phyloP scores from a whole-genome alignment of 1,140 invertebrate genomes.

The Colletes latitarsis region DNA sequence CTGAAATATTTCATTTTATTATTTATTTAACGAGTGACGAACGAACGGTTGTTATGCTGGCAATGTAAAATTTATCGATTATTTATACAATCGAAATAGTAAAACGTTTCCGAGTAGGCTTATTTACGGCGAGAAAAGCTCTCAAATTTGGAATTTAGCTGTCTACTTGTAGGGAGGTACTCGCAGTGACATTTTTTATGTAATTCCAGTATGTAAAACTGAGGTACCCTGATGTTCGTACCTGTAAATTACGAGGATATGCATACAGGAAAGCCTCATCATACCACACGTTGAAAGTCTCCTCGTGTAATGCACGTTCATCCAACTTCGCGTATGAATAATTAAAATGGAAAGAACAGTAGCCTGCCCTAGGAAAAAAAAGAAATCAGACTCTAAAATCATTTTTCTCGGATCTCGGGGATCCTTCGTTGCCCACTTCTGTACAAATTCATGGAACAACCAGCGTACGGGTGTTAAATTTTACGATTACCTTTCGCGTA shows the following conservation, averaged over 20 bases:
- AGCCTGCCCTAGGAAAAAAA: conserved; percentile 2
- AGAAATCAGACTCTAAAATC: conserved; percentile 2
- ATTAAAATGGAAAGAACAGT: conserved; percentile 34
- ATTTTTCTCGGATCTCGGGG: neutral
- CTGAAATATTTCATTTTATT: no score
- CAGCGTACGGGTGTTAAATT: neutral
- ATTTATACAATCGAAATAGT: no score
- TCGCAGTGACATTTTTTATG: conserved; percentile 1
- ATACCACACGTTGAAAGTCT: conserved; percentile 22
- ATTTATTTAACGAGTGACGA: no score
- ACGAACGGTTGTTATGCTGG: no score
- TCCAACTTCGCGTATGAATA: conserved; percentile 39
- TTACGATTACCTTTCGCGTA: neutral
- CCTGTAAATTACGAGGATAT: conserved; percentile 33
- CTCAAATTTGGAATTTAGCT: no score
- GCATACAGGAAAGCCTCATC: neutral
- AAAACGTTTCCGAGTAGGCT: no score
- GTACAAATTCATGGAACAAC: neutral
- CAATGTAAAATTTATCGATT: no score
- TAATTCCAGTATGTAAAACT: conserved; percentile 35
- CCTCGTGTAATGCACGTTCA: conserved; percentile 14
- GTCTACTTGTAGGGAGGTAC: neutral
- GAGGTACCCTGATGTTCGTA: neutral
- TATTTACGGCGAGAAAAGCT: no score
- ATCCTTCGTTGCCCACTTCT: no score